Evolutionary conservation across 2,888 invertebrate genomes (phyloP).

Genomic region (Oeneis ivallda): DNA sequence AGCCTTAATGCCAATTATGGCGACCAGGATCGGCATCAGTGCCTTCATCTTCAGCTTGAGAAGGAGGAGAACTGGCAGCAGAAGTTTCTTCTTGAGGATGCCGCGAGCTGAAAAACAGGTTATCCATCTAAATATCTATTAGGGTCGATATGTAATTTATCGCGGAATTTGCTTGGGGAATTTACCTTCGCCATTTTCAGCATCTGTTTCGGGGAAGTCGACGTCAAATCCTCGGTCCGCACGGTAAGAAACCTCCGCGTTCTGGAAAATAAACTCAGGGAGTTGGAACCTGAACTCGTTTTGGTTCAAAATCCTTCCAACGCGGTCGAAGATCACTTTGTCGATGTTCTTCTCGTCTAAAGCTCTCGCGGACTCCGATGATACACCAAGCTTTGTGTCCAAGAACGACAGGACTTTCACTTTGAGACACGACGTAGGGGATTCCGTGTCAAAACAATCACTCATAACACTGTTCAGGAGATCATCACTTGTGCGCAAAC

Average conservation of each 20-base stretch:
- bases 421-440: conserved; percentile 88
- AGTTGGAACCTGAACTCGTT: conserved; percentile 88
- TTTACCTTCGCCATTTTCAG: conserved; percentile 81
- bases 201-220: conserved; percentile 76
- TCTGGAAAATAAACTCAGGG: conserved; percentile 87
- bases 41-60: conserved; percentile 92
- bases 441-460: conserved; percentile 86
- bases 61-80: conserved; percentile 89
- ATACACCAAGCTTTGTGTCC: conserved; percentile 85
- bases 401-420: conserved; percentile 88
- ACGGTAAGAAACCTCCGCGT: conserved; percentile 85
- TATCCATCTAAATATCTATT: not conserved
- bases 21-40: conserved; percentile 90
- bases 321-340: conserved; percentile 87
- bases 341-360: conserved; percentile 85
- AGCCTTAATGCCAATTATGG: conserved; percentile 90
- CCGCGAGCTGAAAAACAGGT: conserved; percentile 84
- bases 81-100: conserved; percentile 90
- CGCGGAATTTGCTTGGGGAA: too few species aligned
- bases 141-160: not conserved
- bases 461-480: conserved; percentile 86
- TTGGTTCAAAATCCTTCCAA: conserved; percentile 86
- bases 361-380: conserved; percentile 83
- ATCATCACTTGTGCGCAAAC: conserved; percentile 85
- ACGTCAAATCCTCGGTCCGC: conserved; percentile 85